phyloP scores from a whole-genome alignment of 2,797 vertebrate genomes.

The Ceyx erithaca region DNA sequence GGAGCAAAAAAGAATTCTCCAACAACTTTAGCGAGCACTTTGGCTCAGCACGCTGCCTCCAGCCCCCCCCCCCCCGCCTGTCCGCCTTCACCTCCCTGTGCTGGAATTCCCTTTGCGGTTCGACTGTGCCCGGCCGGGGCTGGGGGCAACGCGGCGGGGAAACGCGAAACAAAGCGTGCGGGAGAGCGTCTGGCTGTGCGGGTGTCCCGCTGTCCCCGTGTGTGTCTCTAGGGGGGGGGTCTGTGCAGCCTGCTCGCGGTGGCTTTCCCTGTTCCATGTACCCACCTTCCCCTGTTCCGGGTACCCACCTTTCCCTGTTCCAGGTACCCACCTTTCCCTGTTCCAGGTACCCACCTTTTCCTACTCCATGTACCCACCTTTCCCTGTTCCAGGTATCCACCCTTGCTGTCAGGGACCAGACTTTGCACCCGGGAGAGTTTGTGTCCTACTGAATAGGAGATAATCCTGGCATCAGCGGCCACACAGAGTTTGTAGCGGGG shows the following conservation, averaged over 20 bases:
- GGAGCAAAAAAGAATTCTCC: neutral
- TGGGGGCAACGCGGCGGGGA: neutral
- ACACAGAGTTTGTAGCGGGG: rapidly evolving
- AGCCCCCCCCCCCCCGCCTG: rapidly evolving
- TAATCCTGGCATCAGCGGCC: neutral
- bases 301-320: too few species aligned
- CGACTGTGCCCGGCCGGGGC: neutral
- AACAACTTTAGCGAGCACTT: constrained; percentile 36
- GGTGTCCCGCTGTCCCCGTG: rapidly evolving
- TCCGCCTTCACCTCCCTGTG: neutral
- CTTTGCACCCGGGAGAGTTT: neutral
- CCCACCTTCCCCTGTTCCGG: too few species aligned
- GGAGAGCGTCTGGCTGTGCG: rapidly evolving
- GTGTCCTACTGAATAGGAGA: neutral
- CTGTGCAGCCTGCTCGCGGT: neutral
- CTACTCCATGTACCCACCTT: too few species aligned
- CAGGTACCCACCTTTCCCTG: too few species aligned
- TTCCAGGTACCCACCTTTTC: too few species aligned
- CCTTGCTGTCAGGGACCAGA: neutral
- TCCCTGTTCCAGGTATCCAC: too few species aligned
- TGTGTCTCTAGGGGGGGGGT: too few species aligned
- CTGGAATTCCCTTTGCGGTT: neutral
- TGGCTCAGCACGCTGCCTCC: neutral
- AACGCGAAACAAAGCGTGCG: neutral
- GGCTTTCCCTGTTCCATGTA: neutral